Base-by-base conservation (phyloP, 1,140 invertebrate genomes). In the Chionoecetes opilio region DNA sequence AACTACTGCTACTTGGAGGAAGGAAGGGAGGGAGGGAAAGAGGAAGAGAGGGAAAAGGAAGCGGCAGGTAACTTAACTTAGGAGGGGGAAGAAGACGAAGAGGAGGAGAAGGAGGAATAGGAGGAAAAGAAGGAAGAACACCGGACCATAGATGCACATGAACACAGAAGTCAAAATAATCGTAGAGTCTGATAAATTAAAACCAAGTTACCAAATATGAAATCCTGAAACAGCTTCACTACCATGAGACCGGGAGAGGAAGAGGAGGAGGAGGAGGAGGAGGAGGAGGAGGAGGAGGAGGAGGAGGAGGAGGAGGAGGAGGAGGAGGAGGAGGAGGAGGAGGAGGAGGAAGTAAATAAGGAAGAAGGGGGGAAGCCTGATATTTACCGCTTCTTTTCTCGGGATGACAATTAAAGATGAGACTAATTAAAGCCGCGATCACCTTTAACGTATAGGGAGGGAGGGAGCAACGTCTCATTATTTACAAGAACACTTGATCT, bases 301-400 rank as follows among this genome's bases (percentile, higher is more conserved):
- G 82, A 82, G 29, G 63, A 92, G 91, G 82, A 35, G 34, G 63
- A 82, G 75, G 63, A 35, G 35, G 75, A 82, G 63, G 35, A 75
- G 82, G 91, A 3, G 63, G 34, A 75, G 82, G 53, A 92, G 34
- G 32, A 75, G 35, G 75, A 91, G 53, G n/a, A 29, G 31, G 53
- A 91, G 86, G 38, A 38, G 26, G 63, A 75, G 63, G 63, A 75
- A 26, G 63, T n/a, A 26, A 26, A 75, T 1, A 26, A 75, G 63
- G 63, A 75, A 26, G 63, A 75, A 0, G 21, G n/a, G 63, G 63
- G n/a, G 63, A n/a, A n/a, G 63, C 63, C 63, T n/a, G 21, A n/a
- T 75, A 5, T n/a, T 75, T n/a, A 75, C 21, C 5, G n/a, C 26
- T n/a, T 6, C 63, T 75, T 75, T 75, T 75, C 63, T 75, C n/a